Percentiles rank a stretch among this genome's conserved stretches.
These are phyloP conservation scores for Drosophila subsilvestris DNA, from an alignment of 2,888 invertebrate genomes.

Conservation along the genomic window DNA sequence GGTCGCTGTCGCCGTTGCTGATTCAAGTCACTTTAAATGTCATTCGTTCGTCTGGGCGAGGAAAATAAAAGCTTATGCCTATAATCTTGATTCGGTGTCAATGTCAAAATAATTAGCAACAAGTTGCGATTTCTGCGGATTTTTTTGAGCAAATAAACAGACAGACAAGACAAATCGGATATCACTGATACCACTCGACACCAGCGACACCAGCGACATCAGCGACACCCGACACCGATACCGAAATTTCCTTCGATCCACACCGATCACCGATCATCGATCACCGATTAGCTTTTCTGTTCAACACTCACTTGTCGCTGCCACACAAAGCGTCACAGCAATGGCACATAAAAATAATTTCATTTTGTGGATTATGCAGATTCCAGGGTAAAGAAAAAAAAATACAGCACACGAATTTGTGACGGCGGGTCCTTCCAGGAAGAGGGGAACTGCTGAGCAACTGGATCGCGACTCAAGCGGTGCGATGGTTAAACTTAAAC, in stretches of 20 bases:
- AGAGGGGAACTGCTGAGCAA: conserved; percentile 27
- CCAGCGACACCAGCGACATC: no score
- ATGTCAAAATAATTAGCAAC: conserved; percentile 70
- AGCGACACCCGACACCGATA: neutral
- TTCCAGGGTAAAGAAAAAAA: conserved; percentile 19
- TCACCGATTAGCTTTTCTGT: neutral
- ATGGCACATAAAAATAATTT: conserved; percentile 83
- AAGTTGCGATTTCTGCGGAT: conserved; percentile 30
- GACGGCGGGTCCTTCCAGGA: conserved; percentile 14
- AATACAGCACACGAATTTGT: conserved; percentile 15
- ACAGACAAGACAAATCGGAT: conserved; percentile 1
- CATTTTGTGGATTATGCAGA: conserved; percentile 65
- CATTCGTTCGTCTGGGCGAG: conserved; percentile 15
- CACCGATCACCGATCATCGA: neutral
- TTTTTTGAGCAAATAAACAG: conserved; percentile 2
- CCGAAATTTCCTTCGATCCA: neutral
- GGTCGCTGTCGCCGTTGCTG: neutral
- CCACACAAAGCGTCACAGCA: conserved; percentile 81
- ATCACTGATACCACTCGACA: neutral
- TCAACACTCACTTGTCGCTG: conserved; percentile 82
- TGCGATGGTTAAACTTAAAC: conserved; percentile 84
- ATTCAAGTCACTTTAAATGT: conserved; percentile 25
- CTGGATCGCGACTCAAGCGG: conserved; percentile 72
- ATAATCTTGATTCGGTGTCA: conserved; percentile 41
- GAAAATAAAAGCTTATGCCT: conserved; percentile 19